Percentiles rank a stretch among this genome's conserved stretches.
Evolutionary conservation across 2,113 vertebrate genomes (phyloP).

Genomic region (Cavia porcellus): DNA sequence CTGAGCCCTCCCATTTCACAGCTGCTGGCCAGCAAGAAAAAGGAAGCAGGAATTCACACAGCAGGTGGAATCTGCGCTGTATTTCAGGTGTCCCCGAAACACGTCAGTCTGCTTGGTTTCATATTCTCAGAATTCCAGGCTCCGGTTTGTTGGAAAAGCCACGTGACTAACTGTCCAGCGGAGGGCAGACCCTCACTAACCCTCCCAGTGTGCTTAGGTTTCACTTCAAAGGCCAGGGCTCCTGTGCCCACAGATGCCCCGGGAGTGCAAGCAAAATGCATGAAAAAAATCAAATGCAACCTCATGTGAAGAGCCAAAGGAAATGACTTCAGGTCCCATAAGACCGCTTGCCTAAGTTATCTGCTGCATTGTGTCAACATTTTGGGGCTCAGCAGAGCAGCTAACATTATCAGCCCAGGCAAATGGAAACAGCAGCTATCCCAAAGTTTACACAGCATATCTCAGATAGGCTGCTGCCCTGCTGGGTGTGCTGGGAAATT

Average conservation of each 20-base stretch:
- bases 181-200: not conserved
- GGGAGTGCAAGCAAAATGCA: not conserved
- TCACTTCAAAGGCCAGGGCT: not conserved
- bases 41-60: not conserved
- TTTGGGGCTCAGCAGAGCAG: not conserved
- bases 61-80: not conserved
- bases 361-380: not conserved
- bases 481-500: not conserved
- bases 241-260: not conserved
- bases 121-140: conserved; percentile 37
- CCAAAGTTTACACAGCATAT: not conserved
- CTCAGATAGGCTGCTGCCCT: not conserved
- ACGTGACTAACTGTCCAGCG: too few relatives aligned
- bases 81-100: not conserved
- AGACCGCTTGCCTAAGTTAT: not conserved
- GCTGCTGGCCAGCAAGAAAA: not conserved
- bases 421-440: conserved; percentile 31
- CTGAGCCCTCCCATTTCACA: not conserved
- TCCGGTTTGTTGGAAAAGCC: not conserved
- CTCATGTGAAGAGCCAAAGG: not conserved
- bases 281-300: not conserved
- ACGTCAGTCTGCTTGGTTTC: not conserved
- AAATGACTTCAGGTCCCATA: not conserved
- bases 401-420: not conserved
- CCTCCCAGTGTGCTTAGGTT: not conserved